phyloP scores from a whole-genome alignment of 2,888 invertebrate species.

The Aphrophora alni region DNA sequence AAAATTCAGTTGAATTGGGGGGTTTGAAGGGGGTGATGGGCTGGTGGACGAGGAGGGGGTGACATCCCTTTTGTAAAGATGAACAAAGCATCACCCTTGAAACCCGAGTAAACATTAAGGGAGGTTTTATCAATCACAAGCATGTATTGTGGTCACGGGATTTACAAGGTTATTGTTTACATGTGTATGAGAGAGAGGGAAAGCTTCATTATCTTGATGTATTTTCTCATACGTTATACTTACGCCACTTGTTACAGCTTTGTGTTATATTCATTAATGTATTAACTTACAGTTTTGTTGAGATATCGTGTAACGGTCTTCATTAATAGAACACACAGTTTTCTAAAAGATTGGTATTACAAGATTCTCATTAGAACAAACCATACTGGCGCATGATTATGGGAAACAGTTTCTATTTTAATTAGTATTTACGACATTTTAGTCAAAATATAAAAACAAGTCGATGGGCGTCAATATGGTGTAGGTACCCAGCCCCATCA shows the following conservation, averaged over 20 bases:
- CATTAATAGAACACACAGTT: too few relatives aligned
- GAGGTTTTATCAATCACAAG: background rate
- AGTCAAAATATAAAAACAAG: too few relatives aligned
- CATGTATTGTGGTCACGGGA: background rate
- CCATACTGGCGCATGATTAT: too few relatives aligned
- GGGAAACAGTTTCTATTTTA: too few relatives aligned
- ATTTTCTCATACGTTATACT: background rate
- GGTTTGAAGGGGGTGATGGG: too few relatives aligned
- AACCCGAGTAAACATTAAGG: conserved; percentile 36
- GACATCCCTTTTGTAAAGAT: conserved; percentile 33
- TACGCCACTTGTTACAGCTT: background rate
- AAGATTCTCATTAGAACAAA: too few relatives aligned
- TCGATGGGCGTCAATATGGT: too few relatives aligned
- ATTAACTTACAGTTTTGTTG: background rate
- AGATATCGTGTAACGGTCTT: too few relatives aligned
- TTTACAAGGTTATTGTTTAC: background rate
- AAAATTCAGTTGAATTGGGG: conserved; percentile 31
- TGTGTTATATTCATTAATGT: background rate
- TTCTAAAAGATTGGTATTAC: too few relatives aligned
- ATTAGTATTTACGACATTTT: too few relatives aligned
- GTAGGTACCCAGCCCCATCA: too few relatives aligned
- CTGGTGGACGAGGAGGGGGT: too few relatives aligned
- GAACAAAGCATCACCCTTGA: conserved; percentile 39
- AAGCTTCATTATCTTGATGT: background rate
- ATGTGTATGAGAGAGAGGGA: background rate